Conservation (phyloP, 2,113 vertebrate genomes). For the Orientallactaga bullata region DNA sequence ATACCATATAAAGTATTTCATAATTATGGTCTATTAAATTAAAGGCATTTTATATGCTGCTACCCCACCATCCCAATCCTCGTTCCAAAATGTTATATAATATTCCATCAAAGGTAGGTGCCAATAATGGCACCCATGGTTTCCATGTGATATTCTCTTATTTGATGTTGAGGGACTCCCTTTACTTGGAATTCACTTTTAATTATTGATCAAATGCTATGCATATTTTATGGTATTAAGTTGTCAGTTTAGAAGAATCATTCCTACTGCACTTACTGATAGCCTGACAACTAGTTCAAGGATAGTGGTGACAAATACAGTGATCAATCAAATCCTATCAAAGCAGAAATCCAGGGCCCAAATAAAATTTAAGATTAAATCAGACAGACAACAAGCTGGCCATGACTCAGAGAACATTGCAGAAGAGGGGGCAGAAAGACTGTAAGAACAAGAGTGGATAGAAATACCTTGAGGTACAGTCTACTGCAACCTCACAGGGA, state of each 20-base stretch:
- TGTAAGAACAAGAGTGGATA: too few species aligned
- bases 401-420: too few species aligned
- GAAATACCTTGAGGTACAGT: too few species aligned
- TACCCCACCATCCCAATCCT: not conserved
- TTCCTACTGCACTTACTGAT: too few species aligned
- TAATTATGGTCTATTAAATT: not conserved
- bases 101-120: not conserved
- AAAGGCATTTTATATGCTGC: not conserved
- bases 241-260: constrained; percentile 5
- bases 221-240: not conserved
- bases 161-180: not conserved
- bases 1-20: not conserved
- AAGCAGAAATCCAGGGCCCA: too few species aligned
- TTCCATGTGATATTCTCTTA: not conserved
- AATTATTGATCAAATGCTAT: not conserved
- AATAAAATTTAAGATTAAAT: too few species aligned
- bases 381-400: too few species aligned
- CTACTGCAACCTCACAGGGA: too few species aligned
- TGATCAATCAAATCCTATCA: too few species aligned
- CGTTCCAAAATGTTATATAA: not conserved
- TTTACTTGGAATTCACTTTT: not conserved
- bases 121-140: not conserved
- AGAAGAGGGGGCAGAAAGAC: too few species aligned
- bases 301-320: too few species aligned
- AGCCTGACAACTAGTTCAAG: too few species aligned